Percentiles rank a stretch among this genome's conserved stretches.
These are phyloP conservation scores for Acrossocheilus wenchowensis DNA, from an alignment of 2,797 vertebrate species.

Conservation along the genomic window DNA sequence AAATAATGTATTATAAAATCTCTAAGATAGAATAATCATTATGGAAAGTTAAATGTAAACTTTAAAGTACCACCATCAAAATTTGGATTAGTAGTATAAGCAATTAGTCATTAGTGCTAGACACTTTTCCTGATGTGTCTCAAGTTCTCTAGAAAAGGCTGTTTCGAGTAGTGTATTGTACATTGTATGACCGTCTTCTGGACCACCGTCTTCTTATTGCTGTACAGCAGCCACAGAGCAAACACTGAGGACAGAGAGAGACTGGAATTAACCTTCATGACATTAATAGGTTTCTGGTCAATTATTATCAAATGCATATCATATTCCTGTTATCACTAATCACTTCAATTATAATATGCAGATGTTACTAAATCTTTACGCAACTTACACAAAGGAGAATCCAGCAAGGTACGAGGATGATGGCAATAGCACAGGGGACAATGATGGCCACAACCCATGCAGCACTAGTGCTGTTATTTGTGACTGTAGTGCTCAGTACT, in stretches of 20 bases:
- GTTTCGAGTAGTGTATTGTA: conserved; percentile 28
- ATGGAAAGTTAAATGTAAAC: not conserved
- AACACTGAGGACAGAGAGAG: conserved; percentile 37
- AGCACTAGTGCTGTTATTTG: conserved; percentile 29
- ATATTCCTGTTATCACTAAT: not conserved
- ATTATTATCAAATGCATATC: not conserved
- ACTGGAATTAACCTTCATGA: not conserved
- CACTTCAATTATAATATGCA: not conserved
- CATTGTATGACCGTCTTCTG: conserved; percentile 43
- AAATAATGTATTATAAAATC: conserved; percentile 17
- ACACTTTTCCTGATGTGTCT: not conserved
- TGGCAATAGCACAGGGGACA: conserved; percentile 55
- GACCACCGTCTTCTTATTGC: conserved; percentile 45
- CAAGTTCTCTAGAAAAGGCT: conserved; percentile 25
- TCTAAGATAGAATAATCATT: conserved; percentile 6
- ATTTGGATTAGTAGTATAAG: not conserved
- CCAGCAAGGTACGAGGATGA: conserved; percentile 55
- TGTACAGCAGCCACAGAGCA: conserved; percentile 52
- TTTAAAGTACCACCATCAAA: not conserved
- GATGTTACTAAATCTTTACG: not conserved
- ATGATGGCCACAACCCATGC: conserved; percentile 60
- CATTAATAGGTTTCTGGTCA: not conserved
- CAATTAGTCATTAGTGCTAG: not conserved
- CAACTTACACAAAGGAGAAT: conserved; percentile 61
- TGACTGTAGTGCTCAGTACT: not conserved